Conservation (phyloP, 2,113 vertebrate species). For the Verasper variegatus region DNA sequence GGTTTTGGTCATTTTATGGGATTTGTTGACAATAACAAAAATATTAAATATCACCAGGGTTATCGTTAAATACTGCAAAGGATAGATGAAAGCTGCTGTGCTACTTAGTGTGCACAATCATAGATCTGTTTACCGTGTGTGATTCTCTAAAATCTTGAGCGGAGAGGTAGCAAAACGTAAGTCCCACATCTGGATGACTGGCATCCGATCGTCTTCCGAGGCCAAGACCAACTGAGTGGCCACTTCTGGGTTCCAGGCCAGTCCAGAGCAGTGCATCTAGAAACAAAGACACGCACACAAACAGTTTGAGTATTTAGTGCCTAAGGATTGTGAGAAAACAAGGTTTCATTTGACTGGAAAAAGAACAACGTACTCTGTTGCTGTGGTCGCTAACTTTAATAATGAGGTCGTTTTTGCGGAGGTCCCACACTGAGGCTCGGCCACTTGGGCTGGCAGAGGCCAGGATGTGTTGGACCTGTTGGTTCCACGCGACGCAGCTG, state of each 20-base stretch:
- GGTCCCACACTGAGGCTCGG: constrained; percentile 94
- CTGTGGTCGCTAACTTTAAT: constrained; percentile 99
- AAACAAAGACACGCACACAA: background rate
- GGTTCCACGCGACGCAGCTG: constrained; percentile 87
- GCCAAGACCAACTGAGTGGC: constrained; percentile 96
- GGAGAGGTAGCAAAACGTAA: constrained; percentile 96
- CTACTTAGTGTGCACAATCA: background rate
- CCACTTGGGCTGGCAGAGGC: constrained; percentile 91
- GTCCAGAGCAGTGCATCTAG: constrained; percentile 97
- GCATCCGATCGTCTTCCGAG: constrained; percentile 94
- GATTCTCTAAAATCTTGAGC: constrained; percentile 93
- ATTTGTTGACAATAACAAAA: background rate
- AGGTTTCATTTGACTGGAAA: background rate
- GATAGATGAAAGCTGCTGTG: background rate
- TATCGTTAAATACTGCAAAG: background rate
- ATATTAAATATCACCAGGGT: background rate
- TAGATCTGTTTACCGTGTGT: constrained; percentile 85
- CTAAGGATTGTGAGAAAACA: background rate
- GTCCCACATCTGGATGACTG: constrained; percentile 98
- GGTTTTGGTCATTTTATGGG: background rate
- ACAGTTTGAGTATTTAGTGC: too few relatives aligned
- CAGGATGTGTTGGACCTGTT: constrained; percentile 86
- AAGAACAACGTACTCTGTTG: constrained; percentile 85
- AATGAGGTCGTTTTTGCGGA: constrained; percentile 96
- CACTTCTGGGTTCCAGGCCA: constrained; percentile 96